phyloP scores from a whole-genome alignment of 1,140 invertebrate genomes.

The Lucilia sericata region DNA sequence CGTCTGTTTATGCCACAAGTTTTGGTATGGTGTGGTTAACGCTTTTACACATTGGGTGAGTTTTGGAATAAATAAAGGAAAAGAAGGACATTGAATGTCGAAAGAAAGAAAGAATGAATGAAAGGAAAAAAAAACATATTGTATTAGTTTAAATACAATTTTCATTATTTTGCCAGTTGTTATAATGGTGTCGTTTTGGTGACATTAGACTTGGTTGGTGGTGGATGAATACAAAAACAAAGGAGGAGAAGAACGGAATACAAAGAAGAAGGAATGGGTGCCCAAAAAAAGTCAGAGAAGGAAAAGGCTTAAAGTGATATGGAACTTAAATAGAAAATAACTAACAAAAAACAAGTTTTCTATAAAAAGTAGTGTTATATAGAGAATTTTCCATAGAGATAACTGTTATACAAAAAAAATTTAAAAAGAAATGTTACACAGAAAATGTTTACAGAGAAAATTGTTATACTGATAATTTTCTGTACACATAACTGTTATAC shows the following conservation, averaged over 20 bases:
- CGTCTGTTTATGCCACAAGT: conserved; percentile 34
- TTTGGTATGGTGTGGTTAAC: conserved; percentile 2
- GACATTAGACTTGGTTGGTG: conserved; percentile 30
- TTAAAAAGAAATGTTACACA: too few relatives aligned
- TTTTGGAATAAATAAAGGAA: not conserved
- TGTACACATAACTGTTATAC: too few relatives aligned
- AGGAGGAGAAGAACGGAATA: not conserved
- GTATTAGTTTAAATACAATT: conserved; percentile 17
- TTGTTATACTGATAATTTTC: too few relatives aligned
- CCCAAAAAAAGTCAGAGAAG: too few relatives aligned
- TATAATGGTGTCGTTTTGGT: not conserved
- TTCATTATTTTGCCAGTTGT: too few relatives aligned
- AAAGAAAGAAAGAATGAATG: not conserved
- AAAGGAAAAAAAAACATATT: not conserved
- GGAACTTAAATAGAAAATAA: too few relatives aligned
- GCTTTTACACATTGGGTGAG: not conserved
- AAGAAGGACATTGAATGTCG: not conserved
- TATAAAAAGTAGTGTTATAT: too few relatives aligned
- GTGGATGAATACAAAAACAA: not conserved
- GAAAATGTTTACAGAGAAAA: too few relatives aligned
- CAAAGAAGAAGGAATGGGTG: not conserved
- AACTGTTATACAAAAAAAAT: too few relatives aligned
- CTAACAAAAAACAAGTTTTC: too few relatives aligned
- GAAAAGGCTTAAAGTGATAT: too few relatives aligned
- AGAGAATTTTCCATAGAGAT: too few relatives aligned